Evolutionary conservation across 2,888 invertebrate genomes (phyloP), one percentile per base, ranked within the genome.

Genomic region (Rhimphoctona megacephalus): DNA sequence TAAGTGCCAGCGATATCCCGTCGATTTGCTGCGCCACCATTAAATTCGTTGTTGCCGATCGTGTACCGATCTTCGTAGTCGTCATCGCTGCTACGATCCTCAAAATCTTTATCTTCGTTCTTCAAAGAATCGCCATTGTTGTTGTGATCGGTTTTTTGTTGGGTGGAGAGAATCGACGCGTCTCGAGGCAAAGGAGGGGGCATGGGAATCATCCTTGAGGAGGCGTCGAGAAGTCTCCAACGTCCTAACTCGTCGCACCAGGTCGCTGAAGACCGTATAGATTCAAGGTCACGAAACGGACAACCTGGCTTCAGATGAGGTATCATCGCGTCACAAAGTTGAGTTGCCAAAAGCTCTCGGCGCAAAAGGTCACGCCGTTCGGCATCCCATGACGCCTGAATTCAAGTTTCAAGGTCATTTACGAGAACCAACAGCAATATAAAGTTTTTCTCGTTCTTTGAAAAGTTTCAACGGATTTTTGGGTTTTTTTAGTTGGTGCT

Each of bases 361-460:
- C 94, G 93, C 52, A 94, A 85, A 3, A 94, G 89, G 19, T 94
- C 94, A 7, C 94, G 92, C 8, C 94, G 91, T 81, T 94, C 94
- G 5, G 92, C 94, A 85, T 94, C 94, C 94, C 94, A 94, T 61
- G 93, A 94, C 46, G 94, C 94, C 90, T 94, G 91, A 22, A 77
- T 57, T 17, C 61, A 30, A 30, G 30, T 61, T 61, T 61, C 61
- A 61, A 61, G 30, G 17, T 61, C 61, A 61, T 30, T 14, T 9
- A 30, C 0, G 30, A 17, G 17, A 61, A 61, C 0, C 49, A 49
- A 49, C 5, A 49, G 1, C 3, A 49, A 19, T 7, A 17, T 9
- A 0, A 30, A 6, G 17, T 30, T 5, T 57, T 30, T 22, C 14
- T 30, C 5, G 14, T 25, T 22, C 22, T 25, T 57, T 14, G 11